Evolutionary conservation across 2,113 vertebrate species (phyloP), one percentile per base, ranked within the genome.

Genomic region (Psilopogon haemacephalus): DNA sequence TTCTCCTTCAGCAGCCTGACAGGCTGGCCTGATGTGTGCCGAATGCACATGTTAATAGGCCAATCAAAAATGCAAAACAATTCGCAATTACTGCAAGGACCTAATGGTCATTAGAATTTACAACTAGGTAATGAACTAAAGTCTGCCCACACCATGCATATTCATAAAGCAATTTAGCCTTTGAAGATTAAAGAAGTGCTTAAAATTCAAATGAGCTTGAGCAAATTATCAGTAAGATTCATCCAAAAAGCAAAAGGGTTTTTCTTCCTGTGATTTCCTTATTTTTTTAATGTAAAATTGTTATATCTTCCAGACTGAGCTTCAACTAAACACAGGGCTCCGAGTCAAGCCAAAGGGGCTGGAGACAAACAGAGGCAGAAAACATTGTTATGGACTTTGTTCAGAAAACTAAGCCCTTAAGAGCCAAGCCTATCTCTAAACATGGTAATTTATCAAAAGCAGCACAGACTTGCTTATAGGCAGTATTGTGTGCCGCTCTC

Each of bases 41-140:
- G 98, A 99, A 99, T 98, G 99, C 98, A 98, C 99, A 99, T 99
- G 97, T 98, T 99, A 99, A 99, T 99, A 98, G 98, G 98, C 98
- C 99, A 99, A 99, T 99, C 99, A 99, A 99, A 99, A 99, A 99
- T 99, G 99, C 99, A 99, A 99, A 99, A 99, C 99, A 99, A 99
- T 99, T 99, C 98, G 98, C 99, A 99, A 99, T 99, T 98, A 99
- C 98, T 99, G 99, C 98, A 98, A 99, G 98, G 99, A 99, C 99
- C 99, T 99, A 99, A 99, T 99, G 99, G 99, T 99, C 99, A 99
- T 99, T 99, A 99, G 99, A 99, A 99, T 99, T 99, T 99, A 99
- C 99, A 99, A 99, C 99, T 98, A 99, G 99, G 98, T 99, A 99
- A 99, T 99, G 99, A 99, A 99, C 98, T 99, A 99, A 99, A 99